Percentiles rank a stretch among this genome's conserved stretches.
These are phyloP conservation scores for Nycticryphes semicollaris DNA, from an alignment of 2,113 vertebrate genomes.

Conservation along the genomic window DNA sequence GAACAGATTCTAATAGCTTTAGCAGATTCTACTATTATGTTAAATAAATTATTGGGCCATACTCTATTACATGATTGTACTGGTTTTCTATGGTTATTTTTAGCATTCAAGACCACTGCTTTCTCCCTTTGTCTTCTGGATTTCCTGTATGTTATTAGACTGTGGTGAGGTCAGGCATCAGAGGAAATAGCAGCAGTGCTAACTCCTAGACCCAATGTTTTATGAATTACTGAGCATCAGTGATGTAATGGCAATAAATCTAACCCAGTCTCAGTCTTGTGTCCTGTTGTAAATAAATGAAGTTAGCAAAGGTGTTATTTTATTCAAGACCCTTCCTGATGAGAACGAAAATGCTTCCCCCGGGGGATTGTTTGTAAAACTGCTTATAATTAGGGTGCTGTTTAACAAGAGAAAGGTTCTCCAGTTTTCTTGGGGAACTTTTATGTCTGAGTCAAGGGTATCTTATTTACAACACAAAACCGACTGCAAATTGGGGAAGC, in stretches of 20 bases:
- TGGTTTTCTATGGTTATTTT: constrained; percentile 75
- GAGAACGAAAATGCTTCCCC: constrained; percentile 13
- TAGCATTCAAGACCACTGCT: constrained; percentile 74
- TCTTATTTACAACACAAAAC: constrained; percentile 48
- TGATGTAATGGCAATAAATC: constrained; percentile 76
- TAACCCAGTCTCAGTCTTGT: constrained; percentile 61
- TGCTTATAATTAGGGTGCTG: constrained; percentile 44
- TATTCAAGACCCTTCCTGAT: constrained; percentile 55
- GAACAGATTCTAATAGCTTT: constrained; percentile 73
- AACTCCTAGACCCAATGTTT: constrained; percentile 71
- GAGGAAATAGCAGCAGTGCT: constrained; percentile 75
- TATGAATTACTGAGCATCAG: constrained; percentile 75
- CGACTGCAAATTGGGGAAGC: constrained; percentile 28
- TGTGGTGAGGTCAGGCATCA: constrained; percentile 75
- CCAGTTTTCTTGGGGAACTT: constrained; percentile 30
- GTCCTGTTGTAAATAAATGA: constrained; percentile 71
- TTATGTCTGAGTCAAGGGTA: constrained; percentile 15
- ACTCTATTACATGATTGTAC: constrained; percentile 70
- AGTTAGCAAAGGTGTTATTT: constrained; percentile 64
- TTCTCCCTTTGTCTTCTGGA: constrained; percentile 76
- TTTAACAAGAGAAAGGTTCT: constrained; percentile 41
- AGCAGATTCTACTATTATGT: constrained; percentile 69
- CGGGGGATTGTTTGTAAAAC: constrained; percentile 31
- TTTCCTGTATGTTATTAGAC: constrained; percentile 78
- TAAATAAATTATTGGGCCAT: constrained; percentile 63